Evolutionary conservation across 1,140 invertebrate genomes (phyloP).

Genomic region (Drosophila sulfurigaster): DNA sequence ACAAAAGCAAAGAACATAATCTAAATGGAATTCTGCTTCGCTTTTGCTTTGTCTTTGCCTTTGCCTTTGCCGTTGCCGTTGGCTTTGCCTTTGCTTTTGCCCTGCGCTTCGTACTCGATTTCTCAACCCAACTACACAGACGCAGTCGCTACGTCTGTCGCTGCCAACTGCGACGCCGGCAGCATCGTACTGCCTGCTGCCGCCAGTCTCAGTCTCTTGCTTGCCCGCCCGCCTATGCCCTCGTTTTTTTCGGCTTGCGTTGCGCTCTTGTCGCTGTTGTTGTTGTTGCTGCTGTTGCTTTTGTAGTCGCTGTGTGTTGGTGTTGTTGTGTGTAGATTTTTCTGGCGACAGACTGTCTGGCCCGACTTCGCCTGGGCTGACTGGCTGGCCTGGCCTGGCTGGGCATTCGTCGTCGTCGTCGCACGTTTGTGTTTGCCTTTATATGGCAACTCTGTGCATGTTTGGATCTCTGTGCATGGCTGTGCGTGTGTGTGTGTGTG

Average conservation of each 20-base stretch:
- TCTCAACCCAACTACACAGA: constrained; percentile 59
- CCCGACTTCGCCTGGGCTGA: constrained; percentile 64
- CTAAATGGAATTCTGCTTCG: constrained; percentile 74
- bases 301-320: constrained; percentile 26
- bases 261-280: constrained; percentile 6
- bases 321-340: constrained; percentile 75
- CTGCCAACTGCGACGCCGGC: constrained; percentile 41
- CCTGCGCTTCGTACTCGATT: constrained; percentile 61
- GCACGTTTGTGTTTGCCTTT: constrained; percentile 62
- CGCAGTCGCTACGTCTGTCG: constrained; percentile 28
- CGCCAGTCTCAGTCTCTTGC: neutral
- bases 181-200: constrained; percentile 4
- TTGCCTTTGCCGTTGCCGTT: constrained; percentile 35
- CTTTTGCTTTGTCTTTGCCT: constrained; percentile 39
- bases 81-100: constrained; percentile 49
- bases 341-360: constrained; percentile 82
- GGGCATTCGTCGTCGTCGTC: constrained; percentile 32
- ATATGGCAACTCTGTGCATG: constrained; percentile 54
- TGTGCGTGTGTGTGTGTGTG: constrained; percentile 36
- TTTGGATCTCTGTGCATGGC: constrained; percentile 23
- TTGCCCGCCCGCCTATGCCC: constrained; percentile 9
- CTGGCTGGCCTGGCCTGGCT: constrained; percentile 41
- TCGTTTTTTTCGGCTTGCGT: constrained; percentile 15
- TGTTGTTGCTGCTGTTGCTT: neutral
- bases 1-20: constrained; percentile 60